Base-by-base conservation (phyloP, 2,113 vertebrate species). In the Crotalus horridus region DNA sequence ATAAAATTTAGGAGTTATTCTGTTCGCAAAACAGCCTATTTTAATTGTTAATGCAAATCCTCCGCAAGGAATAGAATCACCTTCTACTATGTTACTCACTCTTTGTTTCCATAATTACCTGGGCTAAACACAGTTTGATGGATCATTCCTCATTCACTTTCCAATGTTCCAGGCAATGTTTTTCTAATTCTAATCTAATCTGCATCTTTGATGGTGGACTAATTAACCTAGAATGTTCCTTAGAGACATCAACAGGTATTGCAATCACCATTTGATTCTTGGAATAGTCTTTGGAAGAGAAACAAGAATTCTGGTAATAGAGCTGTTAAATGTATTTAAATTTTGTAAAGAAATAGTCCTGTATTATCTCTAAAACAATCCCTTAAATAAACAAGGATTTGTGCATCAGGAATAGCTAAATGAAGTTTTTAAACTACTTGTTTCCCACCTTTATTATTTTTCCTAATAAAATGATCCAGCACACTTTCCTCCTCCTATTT, bases 191-290 rank as follows among this genome's bases (percentile, higher is more conserved):
- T 24, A 46, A 39, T 46, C 92, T 93, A 93, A 86, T 90, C 74
- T 85, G 21, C 53, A 24, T 54, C 54, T 93, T 93, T 86, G 55
- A 90, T 93, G 85, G 20, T 86, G 74, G 55, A 53, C 48, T 86
- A 93, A 93, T 86, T 93, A 86, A 92, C 91, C 61, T 39, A 89
- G 43, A 81, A 54, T 89, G 61, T 89, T 93, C 89, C 46, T 90
- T 24, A 53, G 21, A 86, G n/a, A 64, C 56, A 43, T 87, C 89
- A 90, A 93, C 81, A 87, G 74, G 81, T 87, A 93, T 86, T 64
- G 86, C 48, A 93, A 93, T 87, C 89, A 64, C 56, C 9, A 43
- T 93, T 59, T 48, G 46, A 53, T 93, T 89, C 88, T 90, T 59
- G 55, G 55, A 89, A 85, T 56, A 54, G 46, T 53, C 43, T 93